Base-by-base conservation (phyloP, 2,888 invertebrate species). In the Pollenia labialis region DNA sequence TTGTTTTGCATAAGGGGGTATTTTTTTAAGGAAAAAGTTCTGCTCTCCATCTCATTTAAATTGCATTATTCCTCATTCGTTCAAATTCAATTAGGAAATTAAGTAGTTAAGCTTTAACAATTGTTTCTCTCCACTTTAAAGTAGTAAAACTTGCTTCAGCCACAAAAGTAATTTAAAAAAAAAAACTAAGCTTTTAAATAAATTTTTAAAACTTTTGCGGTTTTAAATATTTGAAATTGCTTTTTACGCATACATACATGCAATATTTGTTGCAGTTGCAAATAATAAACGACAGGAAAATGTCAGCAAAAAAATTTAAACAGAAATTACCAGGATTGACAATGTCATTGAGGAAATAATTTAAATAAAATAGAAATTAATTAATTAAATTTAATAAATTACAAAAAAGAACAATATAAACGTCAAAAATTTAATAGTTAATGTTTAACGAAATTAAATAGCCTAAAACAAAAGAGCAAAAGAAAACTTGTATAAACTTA, bases 141-240 rank as follows among this genome's bases (percentile, higher is more conserved):
- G 6, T 32, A 32, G 32, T 32, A 40, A 40, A 6, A 60, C 10
- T 23, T n/a, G 23, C 48, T 62, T 54, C 42, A 12, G 14, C 4
- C 60, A 60, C 54, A 64, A 64, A 50, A 48, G 18, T 14, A 32
- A 42, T 10, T 32, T 32, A 32, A 32, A 32, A 6, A 23, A 23
- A 2, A 23, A 56, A 44, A 52, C 48, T 56, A 14, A 46, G 16
- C 18, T 16, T 16, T 14, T 12, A 66, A 66, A 44, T 54, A 10
- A 14, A 54, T n/a, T 44, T 18, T 8, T 6, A 56, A 56, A 56
- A 56, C 8, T 16, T 68, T 77, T 77, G 77, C 18, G 66, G 77
- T 77, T 32, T 68, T 6, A 77, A 56, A 77, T 56, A 56, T 48
- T 66, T 48, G 32, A 68, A 77, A 77, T 77, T 68, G 46, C 66